Percentiles rank a stretch among this genome's conserved stretches.
Evolutionary conservation across 2,113 vertebrate genomes (phyloP).

Genomic region (Bufo gargarizans): DNA sequence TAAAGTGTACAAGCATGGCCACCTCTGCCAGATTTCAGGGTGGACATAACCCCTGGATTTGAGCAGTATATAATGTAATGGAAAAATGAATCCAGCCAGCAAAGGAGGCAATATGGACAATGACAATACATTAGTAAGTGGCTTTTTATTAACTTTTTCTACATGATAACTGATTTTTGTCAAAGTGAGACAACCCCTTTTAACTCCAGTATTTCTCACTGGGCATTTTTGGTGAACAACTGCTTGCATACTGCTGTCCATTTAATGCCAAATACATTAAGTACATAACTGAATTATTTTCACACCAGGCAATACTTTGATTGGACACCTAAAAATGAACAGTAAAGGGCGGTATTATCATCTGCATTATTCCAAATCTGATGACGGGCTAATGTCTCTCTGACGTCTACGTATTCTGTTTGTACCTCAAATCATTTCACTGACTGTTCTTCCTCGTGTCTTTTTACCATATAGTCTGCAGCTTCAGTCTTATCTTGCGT

Average conservation of each 20-base stretch:
- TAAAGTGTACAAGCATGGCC: too few species aligned
- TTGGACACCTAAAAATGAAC: background rate
- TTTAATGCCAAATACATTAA: conserved; percentile 41
- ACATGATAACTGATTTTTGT: too few species aligned
- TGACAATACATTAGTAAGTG: too few species aligned
- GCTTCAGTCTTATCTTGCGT: conserved; percentile 27
- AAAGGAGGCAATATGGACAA: too few species aligned
- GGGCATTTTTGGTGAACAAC: background rate
- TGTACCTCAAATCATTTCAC: background rate
- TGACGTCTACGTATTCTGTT: background rate
- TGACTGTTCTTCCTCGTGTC: background rate
- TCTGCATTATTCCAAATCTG: background rate
- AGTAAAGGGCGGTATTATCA: background rate
- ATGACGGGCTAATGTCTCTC: background rate
- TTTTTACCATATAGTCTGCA: conserved; percentile 22
- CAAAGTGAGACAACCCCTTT: background rate
- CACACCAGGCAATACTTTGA: conserved; percentile 2
- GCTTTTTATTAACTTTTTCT: too few species aligned
- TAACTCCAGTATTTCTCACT: background rate
- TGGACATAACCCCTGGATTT: too few species aligned
- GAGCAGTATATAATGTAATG: too few species aligned
- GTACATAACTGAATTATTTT: conserved; percentile 20
- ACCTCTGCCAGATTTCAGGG: too few species aligned
- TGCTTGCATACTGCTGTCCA: background rate
- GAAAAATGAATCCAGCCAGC: too few species aligned